phyloP scores from a whole-genome alignment of 2,797 vertebrate species.

The Sebastes oblongus region DNA sequence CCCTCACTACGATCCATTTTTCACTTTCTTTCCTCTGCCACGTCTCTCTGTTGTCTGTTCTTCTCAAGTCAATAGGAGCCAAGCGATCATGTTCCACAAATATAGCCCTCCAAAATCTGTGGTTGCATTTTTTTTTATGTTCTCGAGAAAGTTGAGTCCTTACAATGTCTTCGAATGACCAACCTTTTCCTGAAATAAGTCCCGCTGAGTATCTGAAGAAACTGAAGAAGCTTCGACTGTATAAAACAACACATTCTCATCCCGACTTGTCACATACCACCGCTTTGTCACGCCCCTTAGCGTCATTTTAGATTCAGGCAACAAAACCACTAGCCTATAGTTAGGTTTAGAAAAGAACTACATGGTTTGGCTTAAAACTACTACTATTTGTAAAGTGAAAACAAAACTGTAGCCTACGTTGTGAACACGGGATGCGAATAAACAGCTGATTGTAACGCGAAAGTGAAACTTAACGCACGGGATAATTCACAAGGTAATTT shows the following conservation, averaged over 20 bases:
- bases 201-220: neutral
- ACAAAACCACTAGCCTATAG: too few relatives aligned
- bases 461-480: too few relatives aligned
- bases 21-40: conserved; percentile 71
- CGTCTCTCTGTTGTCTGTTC: conserved; percentile 55
- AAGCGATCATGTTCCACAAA: conserved; percentile 41
- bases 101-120: conserved; percentile 31
- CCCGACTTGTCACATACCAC: neutral
- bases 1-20: conserved; percentile 75
- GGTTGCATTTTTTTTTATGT: neutral
- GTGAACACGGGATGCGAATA: too few relatives aligned
- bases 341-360: too few relatives aligned
- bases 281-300: too few relatives aligned
- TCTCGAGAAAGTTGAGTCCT: conserved; percentile 8
- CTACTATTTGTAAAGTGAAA: too few relatives aligned
- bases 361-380: too few relatives aligned
- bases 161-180: neutral
- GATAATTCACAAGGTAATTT: neutral
- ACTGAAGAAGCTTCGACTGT: neutral
- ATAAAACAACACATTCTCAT: neutral
- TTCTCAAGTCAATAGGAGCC: conserved; percentile 52
- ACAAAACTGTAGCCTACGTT: too few relatives aligned
- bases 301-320: too few relatives aligned
- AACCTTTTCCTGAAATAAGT: neutral
- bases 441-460: too few relatives aligned